phyloP scores from a whole-genome alignment of 2,797 vertebrate species.

The Hydrocynus forskahlii region DNA sequence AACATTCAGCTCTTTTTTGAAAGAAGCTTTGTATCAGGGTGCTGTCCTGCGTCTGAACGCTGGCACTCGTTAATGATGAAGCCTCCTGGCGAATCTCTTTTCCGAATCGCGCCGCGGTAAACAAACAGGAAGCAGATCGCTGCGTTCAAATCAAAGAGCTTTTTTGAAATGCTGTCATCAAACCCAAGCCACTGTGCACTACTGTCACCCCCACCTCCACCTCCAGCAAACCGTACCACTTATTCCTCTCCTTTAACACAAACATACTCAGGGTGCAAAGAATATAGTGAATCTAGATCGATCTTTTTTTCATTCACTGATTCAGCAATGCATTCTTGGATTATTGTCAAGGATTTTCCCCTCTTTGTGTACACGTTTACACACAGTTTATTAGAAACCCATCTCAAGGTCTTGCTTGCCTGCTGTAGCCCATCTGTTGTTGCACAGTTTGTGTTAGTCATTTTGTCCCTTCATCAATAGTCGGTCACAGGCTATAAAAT shows the following conservation, averaged over 20 bases:
- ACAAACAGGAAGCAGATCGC: slow-evolving; percentile 72
- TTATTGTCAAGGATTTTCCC: background rate
- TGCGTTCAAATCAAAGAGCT: slow-evolving; percentile 75
- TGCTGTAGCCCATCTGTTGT: too few relatives aligned
- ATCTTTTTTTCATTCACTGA: background rate
- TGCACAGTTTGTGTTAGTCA: background rate
- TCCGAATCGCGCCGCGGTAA: slow-evolving; percentile 64
- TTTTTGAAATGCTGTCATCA: slow-evolving; percentile 76
- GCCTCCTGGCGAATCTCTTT: slow-evolving; percentile 37
- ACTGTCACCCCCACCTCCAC: slow-evolving; percentile 59
- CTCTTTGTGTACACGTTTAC: background rate
- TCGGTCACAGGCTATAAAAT: too few relatives aligned
- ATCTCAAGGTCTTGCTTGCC: too few relatives aligned
- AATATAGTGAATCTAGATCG: background rate
- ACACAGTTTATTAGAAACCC: background rate
- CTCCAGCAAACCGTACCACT: too few relatives aligned
- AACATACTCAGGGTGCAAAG: background rate
- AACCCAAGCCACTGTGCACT: slow-evolving; percentile 59
- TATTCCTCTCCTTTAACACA: background rate
- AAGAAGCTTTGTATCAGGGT: slow-evolving; percentile 26
- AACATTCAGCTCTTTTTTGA: slow-evolving; percentile 30
- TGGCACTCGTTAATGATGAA: slow-evolving; percentile 70
- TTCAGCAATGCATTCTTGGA: too few relatives aligned
- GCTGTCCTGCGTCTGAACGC: slow-evolving; percentile 8
- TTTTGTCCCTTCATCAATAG: background rate